Conservation (phyloP, 2,113 vertebrate species). For the Pygoscelis antarcticus region DNA sequence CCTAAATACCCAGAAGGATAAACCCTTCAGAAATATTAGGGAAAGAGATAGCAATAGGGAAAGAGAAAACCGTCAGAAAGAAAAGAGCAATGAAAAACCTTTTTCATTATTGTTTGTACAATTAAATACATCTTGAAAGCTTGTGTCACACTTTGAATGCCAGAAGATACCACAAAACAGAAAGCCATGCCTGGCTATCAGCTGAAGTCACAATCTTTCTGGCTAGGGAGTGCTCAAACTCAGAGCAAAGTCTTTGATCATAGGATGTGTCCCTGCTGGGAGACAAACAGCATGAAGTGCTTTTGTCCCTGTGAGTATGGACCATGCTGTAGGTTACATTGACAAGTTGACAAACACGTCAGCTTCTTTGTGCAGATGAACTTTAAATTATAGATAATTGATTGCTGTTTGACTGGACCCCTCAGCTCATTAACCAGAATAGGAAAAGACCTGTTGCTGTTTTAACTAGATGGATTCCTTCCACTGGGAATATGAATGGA, state of each 20-base stretch:
- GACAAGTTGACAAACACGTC: not conserved
- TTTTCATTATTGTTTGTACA: not conserved
- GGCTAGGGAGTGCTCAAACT: not conserved
- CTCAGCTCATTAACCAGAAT: not conserved
- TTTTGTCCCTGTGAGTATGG: not conserved
- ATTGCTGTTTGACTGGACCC: not conserved
- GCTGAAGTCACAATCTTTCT: not conserved
- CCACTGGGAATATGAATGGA: not conserved
- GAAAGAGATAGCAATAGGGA: not conserved
- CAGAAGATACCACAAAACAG: not conserved
- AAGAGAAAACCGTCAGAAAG: not conserved
- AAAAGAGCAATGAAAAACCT: not conserved
- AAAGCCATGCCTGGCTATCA: not conserved
- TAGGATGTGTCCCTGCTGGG: not conserved
- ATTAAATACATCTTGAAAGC: not conserved
- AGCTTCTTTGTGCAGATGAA: not conserved
- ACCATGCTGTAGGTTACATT: not conserved
- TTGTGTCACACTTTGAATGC: not conserved
- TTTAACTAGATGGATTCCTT: constrained; percentile 1
- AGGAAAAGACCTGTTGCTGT: not conserved
- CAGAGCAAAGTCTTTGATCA: not conserved
- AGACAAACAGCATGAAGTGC: not conserved
- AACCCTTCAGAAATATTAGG: not conserved
- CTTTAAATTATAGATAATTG: not conserved
- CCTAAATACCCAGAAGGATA: not conserved